Evolutionary conservation across 1,140 invertebrate species (phyloP).

Genomic region (Hylyphantes graminicola): DNA sequence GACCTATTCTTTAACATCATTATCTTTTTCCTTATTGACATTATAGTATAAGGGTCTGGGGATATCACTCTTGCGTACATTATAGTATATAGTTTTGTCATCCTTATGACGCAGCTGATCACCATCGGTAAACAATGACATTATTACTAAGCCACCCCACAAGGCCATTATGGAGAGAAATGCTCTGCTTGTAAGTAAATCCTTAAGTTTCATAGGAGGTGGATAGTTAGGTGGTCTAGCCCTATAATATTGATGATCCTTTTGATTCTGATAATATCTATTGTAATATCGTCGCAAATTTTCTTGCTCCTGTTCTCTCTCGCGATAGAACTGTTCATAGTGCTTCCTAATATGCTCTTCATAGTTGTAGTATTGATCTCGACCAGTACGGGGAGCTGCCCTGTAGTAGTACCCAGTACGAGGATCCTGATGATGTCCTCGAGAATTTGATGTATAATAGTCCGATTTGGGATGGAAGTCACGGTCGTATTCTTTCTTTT

Average conservation of each 20-base stretch:
- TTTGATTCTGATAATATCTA: background rate
- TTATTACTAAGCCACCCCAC: background rate
- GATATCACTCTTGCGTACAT: background rate
- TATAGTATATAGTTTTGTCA: too few relatives aligned
- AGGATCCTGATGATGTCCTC: background rate
- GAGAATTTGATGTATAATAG: background rate
- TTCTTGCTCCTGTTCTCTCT: constrained; percentile 28
- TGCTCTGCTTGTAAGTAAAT: background rate
- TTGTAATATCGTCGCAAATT: constrained; percentile 1
- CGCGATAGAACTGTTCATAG: constrained; percentile 26
- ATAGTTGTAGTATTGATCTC: constrained; percentile 27
- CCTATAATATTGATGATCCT: background rate
- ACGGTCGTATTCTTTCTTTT: constrained; percentile 36
- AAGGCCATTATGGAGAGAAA: constrained; percentile 1
- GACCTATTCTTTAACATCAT: background rate
- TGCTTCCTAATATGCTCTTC: constrained; percentile 31
- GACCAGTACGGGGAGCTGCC: constrained; percentile 11
- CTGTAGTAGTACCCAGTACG: background rate
- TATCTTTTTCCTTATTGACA: background rate
- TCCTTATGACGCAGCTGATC: too few relatives aligned
- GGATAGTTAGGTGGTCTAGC: background rate
- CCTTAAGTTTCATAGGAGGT: background rate
- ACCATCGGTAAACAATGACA: too few relatives aligned
- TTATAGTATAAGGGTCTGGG: constrained; percentile 7
- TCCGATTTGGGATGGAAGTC: background rate